These are phyloP conservation scores for Bubo bubo DNA, from an alignment of 2,113 vertebrate genomes.

Conservation along the genomic window DNA sequence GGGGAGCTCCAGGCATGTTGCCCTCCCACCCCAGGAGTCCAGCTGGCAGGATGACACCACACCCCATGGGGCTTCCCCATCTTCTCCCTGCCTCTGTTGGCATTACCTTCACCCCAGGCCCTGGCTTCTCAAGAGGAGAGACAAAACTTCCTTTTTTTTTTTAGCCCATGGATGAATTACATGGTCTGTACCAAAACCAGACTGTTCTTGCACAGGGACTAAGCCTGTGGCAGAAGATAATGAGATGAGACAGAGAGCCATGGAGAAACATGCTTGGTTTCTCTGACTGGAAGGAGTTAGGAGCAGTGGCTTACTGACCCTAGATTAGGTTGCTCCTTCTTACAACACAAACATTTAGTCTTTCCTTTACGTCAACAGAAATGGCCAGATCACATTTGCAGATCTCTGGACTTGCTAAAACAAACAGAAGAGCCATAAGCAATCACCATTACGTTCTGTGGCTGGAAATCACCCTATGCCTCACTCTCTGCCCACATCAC, in stretches of 20 bases:
- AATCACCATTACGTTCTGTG: not conserved
- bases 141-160: not conserved
- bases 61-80: not conserved
- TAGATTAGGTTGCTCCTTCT: not conserved
- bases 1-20: not conserved
- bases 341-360: not conserved
- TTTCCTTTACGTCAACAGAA: not conserved
- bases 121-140: not conserved
- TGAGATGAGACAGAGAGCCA: not conserved
- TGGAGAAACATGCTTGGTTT: not conserved
- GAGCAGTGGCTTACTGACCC: not conserved
- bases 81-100: not conserved
- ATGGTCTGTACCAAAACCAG: not conserved
- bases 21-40: not conserved
- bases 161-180: not conserved
- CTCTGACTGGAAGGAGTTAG: not conserved
- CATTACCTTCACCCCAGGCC: not conserved
- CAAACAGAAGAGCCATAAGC: not conserved
- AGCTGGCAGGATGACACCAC: not conserved
- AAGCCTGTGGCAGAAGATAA: not conserved
- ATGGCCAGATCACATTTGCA: not conserved
- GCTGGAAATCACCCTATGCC: rapidly evolving
- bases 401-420: not conserved
- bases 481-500: not conserved
- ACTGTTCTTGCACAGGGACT: not conserved